Base-by-base conservation (phyloP, 2,888 invertebrate species). In the Auanema freiburgensis region DNA sequence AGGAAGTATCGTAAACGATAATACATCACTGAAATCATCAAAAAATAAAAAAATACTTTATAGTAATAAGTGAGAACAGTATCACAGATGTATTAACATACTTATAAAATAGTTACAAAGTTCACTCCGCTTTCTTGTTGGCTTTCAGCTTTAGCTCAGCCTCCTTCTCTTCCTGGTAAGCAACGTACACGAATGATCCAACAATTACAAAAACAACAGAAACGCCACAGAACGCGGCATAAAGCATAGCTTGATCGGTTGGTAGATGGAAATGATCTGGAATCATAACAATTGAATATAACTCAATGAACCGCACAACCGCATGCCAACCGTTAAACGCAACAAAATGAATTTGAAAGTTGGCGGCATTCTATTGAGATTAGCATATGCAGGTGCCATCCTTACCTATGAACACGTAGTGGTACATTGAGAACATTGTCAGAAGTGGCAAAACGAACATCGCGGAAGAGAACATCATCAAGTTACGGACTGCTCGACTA, bases 371-470 rank as follows among this genome's bases (percentile, higher is more conserved):
- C 12, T 5, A 21, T 4, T 52, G 16, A 52, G n/a, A 16, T 23
- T 18, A 50, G 44, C 8, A 16, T 57, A 16, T n/a, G 5, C 57
- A 46, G 44, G 46, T 50, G 14, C 23, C 1, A 18, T 8, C 42
- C 68, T 25, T n/a, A 79, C 79, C 79, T 1, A 73, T 61, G 58
- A 80, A 78, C 18, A 80, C 63, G 57, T 69, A 77, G 40, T 73
- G 67, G 55, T 80, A 80, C 12, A 74, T 61, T 42, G 63, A 50
- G 57, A 72, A 79, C 79, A 80, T 79, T 16, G 68, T 57, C 11
- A 69, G 63, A 33, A 78, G 62, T 8, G 80, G 80, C 14, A 78
- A 44, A 12, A 71, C 71, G 65, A 80, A 78, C 74, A 80, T 77
- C 52, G 77, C 63, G 10, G 75, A 59, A 11, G 78, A 79, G 63